Evolutionary conservation across 2,888 invertebrate species (phyloP).

Genomic region (Chymomyza fuscimana): DNA sequence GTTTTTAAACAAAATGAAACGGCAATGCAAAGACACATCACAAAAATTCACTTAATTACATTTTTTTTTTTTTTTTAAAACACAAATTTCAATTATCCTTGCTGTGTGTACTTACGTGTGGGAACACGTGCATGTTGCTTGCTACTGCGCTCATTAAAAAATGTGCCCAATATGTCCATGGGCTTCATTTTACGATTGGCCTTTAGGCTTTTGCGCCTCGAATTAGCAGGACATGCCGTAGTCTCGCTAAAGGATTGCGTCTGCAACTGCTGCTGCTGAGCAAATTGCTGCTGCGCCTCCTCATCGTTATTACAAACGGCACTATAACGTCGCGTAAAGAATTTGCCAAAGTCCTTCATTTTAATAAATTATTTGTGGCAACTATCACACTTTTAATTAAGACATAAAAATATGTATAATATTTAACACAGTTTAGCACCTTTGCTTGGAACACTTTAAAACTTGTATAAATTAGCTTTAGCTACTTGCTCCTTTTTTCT

Average conservation of each 20-base stretch:
- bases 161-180: slow-evolving; percentile 80
- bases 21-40: no score
- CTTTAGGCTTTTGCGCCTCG: slow-evolving; percentile 75
- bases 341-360: slow-evolving; percentile 85
- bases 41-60: no score
- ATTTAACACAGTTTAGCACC: slow-evolving; percentile 4
- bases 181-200: slow-evolving; percentile 79
- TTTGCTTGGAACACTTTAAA: slow-evolving; percentile 7
- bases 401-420: slow-evolving; percentile 21
- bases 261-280: slow-evolving; percentile 11
- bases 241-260: slow-evolving; percentile 38
- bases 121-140: slow-evolving; percentile 78
- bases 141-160: slow-evolving; percentile 79
- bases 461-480: slow-evolving; percentile 25
- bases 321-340: slow-evolving; percentile 83
- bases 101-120: slow-evolving; percentile 79
- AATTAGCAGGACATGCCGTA: slow-evolving; percentile 23
- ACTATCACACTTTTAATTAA: slow-evolving; percentile 2
- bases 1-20: no score
- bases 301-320: slow-evolving; percentile 80
- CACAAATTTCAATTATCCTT: slow-evolving; percentile 12
- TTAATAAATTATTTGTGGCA: slow-evolving; percentile 26
- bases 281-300: slow-evolving; percentile 35
- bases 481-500: slow-evolving; percentile 49
- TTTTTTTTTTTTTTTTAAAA: neutral